Evolutionary conservation across 1,140 invertebrate species (phyloP), one percentile per base, ranked within the genome.

Genomic region (Phortica variegata): DNA sequence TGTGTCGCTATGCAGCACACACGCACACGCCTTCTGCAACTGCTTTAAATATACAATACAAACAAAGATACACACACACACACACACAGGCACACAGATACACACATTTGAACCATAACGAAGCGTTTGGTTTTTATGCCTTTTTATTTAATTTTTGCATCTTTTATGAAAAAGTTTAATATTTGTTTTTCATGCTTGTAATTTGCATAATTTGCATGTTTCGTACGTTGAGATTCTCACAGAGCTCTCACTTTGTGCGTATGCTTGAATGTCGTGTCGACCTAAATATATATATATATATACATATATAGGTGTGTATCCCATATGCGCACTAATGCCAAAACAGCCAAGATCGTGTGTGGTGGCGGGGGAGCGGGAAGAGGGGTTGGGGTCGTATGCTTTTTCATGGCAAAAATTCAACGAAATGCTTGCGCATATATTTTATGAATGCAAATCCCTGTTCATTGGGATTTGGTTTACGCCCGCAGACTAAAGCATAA

Each of bases 101-200:
- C 13, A 10, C 12, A 17, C 36, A 8, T 8, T 16, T 6, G 23
- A 10, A 26, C 23, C 23, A 26, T 6, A 6, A 26, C 23, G 23
- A 60, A 63, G 57, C 65, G 63, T 63, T 66, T 66, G 63, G 56
- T 63, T 68, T 68, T 68, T 68, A 68, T 68, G 63, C 63, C 63
- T 68, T 68, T 68, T 68, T 68, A 68, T 68, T 68, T 68, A 68
- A 68, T 68, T 68, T 68, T 63, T 68, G 57, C 63, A 63, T 68
- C 57, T 66, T 68, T 68, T 62, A 66, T 68, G 63, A 60, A 68
- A 38, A 68, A 68, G 63, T 68, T 68, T 68, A 68, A 68, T 68
- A 68, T 68, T 68, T 68, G 63, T 68, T 68, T 68, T 68, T 68
- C 63, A 68, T 68, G 65, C 63, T 63, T 55, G 60, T 65, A 65